Conservation (phyloP, 2,888 invertebrate genomes). For the Pammene aurita region DNA sequence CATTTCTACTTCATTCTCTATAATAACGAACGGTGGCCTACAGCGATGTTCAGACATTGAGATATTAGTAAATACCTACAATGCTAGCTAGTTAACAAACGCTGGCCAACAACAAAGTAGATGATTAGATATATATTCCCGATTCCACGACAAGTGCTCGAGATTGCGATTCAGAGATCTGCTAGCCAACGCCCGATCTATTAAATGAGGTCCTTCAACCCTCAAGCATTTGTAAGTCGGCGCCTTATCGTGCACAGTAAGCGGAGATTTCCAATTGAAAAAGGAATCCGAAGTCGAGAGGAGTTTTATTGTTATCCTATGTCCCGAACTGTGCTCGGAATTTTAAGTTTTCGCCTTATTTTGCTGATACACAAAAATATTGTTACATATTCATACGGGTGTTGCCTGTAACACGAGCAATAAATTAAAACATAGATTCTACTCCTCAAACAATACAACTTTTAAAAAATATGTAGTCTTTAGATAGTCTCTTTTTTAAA, state of each 20-base stretch:
- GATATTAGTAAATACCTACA: slow-evolving; percentile 14
- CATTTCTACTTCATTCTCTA: slow-evolving; percentile 21
- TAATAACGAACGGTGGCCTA: neutral
- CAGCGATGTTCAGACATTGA: slow-evolving; percentile 15
- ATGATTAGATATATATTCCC: slow-evolving; percentile 7
- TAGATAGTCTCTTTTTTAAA: no score
- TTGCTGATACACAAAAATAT: neutral
- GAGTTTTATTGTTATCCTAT: slow-evolving; percentile 38
- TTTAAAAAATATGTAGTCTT: no score
- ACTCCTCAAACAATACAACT: no score
- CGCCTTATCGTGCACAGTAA: slow-evolving; percentile 37
- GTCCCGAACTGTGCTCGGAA: slow-evolving; percentile 21
- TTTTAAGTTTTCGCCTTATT: slow-evolving; percentile 14
- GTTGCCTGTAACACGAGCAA: no score
- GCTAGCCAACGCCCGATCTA: slow-evolving; percentile 39
- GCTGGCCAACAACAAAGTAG: neutral
- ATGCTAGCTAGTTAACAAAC: no score
- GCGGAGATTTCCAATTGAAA: slow-evolving; percentile 40
- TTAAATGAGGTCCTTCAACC: slow-evolving; percentile 41
- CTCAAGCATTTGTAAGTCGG: slow-evolving; percentile 36
- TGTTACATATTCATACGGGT: no score
- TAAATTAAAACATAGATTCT: no score
- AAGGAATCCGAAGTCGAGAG: slow-evolving; percentile 32
- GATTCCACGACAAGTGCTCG: slow-evolving; percentile 27
- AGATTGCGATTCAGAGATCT: slow-evolving; percentile 24